These are phyloP conservation scores for Ceratosolen fusciceps DNA, from an alignment of 1,140 invertebrate genomes.

Conservation along the genomic window DNA sequence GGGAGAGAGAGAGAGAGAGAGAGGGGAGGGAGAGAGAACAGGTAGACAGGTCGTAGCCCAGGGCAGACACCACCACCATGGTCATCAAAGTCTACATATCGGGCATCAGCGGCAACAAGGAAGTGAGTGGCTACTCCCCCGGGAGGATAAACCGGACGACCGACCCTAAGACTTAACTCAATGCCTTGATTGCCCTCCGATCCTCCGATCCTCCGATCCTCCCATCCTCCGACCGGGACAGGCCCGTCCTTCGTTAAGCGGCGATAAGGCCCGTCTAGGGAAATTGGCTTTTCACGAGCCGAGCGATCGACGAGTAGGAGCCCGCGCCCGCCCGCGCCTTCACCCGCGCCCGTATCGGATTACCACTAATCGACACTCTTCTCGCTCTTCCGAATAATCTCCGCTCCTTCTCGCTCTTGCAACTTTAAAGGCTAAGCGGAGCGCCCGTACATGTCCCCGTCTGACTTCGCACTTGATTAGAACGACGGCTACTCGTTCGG, in stretches of 20 bases:
- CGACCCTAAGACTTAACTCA: background rate
- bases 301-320: background rate
- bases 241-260: slow-evolving; percentile 23
- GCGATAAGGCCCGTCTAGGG: too few relatives aligned
- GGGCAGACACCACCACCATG: slow-evolving; percentile 72
- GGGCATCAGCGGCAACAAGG: slow-evolving; percentile 91
- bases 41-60: slow-evolving; percentile 41
- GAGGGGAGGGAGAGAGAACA: slow-evolving; percentile 15
- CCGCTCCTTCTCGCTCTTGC: too few relatives aligned
- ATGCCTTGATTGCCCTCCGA: background rate
- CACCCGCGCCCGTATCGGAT: slow-evolving; percentile 29
- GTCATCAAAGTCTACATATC: slow-evolving; percentile 91
- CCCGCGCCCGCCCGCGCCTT: too few relatives aligned
- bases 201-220: too few relatives aligned
- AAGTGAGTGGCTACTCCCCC: slow-evolving; percentile 76
- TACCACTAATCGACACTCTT: slow-evolving; percentile 27
- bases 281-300: too few relatives aligned
- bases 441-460: too few relatives aligned
- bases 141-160: background rate
- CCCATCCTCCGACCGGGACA: background rate
- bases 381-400: too few relatives aligned
- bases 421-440: too few relatives aligned
- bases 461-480: too few relatives aligned
- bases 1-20: slow-evolving; percentile 4
- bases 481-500: too few relatives aligned